A percentile compares a stretch with the other conserved stretches of the same genome.
Evolutionary conservation across 2,888 invertebrate genomes (phyloP).

Genomic region (Eupithecia vulgata): DNA sequence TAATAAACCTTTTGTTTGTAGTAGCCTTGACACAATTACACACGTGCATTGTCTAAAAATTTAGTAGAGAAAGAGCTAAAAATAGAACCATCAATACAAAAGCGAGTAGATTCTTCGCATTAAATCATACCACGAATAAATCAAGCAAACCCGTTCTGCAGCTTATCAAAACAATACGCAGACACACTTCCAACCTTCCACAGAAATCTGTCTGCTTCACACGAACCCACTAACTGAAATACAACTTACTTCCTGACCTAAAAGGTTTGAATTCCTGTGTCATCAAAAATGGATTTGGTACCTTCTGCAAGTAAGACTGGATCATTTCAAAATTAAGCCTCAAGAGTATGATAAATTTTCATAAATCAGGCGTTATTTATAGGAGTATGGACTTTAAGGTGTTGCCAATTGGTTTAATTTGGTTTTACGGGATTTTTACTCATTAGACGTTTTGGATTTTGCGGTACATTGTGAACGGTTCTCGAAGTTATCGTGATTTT

Average conservation of each 20-base stretch:
- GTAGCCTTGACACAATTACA: constrained; percentile 6
- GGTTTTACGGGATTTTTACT: constrained; percentile 63
- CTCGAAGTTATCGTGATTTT: constrained; percentile 68
- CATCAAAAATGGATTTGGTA: constrained; percentile 51
- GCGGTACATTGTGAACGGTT: constrained; percentile 66
- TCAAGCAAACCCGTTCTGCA: constrained; percentile 82
- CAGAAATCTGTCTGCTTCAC: constrained; percentile 42
- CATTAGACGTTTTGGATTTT: constrained; percentile 66
- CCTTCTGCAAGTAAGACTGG: constrained; percentile 55
- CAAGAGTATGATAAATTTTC: constrained; percentile 83
- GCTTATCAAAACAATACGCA: constrained; percentile 85
- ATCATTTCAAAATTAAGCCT: constrained; percentile 83
- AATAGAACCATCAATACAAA: constrained; percentile 78
- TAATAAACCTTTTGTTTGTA: constrained; percentile 16
- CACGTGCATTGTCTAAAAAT: constrained; percentile 5
- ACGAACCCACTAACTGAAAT: constrained; percentile 44
- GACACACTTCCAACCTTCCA: constrained; percentile 75
- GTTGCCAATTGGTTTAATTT: constrained; percentile 78
- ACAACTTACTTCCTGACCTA: constrained; percentile 56
- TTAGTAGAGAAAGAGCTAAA: constrained; percentile 45
- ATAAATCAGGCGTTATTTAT: constrained; percentile 82
- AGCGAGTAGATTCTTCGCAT: constrained; percentile 82
- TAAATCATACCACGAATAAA: constrained; percentile 83
- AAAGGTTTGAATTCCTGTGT: constrained; percentile 68
- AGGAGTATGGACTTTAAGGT: constrained; percentile 81